Evolutionary conservation across 2,797 vertebrate genomes (phyloP).

Genomic region (Sylvia borin): DNA sequence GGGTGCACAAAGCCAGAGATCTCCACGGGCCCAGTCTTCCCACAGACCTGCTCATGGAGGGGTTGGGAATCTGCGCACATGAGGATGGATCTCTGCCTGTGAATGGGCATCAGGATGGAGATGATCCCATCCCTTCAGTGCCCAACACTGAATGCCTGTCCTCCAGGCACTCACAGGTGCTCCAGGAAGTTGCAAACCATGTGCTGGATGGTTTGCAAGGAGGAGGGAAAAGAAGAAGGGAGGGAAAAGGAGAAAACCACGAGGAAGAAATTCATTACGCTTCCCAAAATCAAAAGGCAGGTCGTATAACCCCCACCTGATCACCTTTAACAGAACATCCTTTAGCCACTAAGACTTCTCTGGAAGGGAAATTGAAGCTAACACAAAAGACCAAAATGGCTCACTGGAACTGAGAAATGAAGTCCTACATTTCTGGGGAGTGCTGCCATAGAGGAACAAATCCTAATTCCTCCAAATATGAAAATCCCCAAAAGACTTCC

Average conservation of each 20-base stretch:
- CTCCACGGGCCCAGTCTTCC: background rate
- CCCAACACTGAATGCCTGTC: rapidly evolving
- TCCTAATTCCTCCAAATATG: background rate
- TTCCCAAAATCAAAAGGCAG: background rate
- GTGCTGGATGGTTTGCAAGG: background rate
- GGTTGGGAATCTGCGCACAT: background rate
- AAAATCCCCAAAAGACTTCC: background rate
- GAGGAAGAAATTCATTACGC: background rate
- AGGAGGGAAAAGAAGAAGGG: background rate
- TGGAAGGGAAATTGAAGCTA: background rate
- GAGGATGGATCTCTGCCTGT: background rate
- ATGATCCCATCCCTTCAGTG: background rate
- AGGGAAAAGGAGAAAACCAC: background rate
- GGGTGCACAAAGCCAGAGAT: background rate
- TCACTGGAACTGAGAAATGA: background rate
- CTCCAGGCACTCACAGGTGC: background rate
- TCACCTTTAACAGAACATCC: background rate
- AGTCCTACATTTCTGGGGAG: background rate
- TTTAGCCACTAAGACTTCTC: background rate
- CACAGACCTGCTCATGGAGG: background rate
- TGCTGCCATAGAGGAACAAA: background rate
- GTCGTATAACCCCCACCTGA: background rate
- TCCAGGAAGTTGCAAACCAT: background rate
- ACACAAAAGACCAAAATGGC: background rate
- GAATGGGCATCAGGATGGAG: background rate